A percentile compares a stretch with the other conserved stretches of the same genome.
phyloP scores from a whole-genome alignment of 2,113 vertebrate species.

The Cygnus buccinator region DNA sequence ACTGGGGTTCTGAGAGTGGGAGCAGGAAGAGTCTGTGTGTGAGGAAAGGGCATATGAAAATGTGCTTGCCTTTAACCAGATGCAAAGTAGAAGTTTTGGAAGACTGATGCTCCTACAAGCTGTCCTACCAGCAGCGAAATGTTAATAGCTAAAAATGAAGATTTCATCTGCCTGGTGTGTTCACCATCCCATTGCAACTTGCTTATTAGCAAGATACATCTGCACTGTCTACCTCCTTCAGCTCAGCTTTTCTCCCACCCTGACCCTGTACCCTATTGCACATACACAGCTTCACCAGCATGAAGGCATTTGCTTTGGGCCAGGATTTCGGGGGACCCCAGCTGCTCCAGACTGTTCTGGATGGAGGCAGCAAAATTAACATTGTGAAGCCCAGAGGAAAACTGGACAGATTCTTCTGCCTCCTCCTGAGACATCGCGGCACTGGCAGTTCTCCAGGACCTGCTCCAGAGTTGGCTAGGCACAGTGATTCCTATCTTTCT shows the following conservation, averaged over 20 bases:
- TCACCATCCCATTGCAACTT: not conserved
- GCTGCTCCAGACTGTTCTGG: not conserved
- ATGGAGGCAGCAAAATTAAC: not conserved
- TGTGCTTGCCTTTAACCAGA: not conserved
- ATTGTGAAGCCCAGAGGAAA: not conserved
- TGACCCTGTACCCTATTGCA: rapidly evolving
- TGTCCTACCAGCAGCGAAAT: not conserved
- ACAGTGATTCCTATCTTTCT: not conserved
- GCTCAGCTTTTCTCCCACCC: not conserved
- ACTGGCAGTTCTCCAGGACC: not conserved
- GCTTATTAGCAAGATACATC: not conserved
- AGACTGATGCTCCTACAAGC: not conserved
- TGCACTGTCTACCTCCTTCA: not conserved
- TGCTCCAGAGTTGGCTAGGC: not conserved
- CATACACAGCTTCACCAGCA: too few relatives aligned
- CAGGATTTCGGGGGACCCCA: not conserved
- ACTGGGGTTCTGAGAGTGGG: rapidly evolving
- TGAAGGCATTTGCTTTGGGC: not conserved
- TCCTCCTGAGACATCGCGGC: not conserved
- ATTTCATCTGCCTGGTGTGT: not conserved
- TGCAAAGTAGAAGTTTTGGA: not conserved
- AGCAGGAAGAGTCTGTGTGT: not conserved
- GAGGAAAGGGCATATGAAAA: not conserved
- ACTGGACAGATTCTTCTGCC: not conserved
- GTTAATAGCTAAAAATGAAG: not conserved